A percentile compares a stretch with the other conserved stretches of the same genome.
These are phyloP conservation scores for Helicoverpa assulta DNA, from an alignment of 2,888 invertebrate genomes.

Conservation along the genomic window DNA sequence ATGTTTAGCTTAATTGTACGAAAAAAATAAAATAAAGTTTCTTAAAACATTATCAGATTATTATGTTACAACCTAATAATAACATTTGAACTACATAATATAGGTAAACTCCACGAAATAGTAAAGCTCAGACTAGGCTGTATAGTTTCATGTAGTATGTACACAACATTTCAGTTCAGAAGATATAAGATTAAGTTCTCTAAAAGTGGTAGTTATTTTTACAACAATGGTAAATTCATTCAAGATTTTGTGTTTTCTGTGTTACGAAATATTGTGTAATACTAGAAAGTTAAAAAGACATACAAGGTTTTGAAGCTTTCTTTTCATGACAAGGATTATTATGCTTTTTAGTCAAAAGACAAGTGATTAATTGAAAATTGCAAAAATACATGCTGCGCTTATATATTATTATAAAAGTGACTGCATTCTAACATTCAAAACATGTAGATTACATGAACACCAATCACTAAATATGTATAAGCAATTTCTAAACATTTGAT, in stretches of 20 bases:
- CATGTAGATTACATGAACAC: constrained; percentile 39
- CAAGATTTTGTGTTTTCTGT: neutral
- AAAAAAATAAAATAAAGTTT: too few species aligned
- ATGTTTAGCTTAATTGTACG: too few species aligned
- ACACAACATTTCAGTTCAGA: constrained; percentile 14
- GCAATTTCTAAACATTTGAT: constrained; percentile 40
- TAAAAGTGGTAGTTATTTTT: neutral
- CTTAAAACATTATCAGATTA: too few species aligned
- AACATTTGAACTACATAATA: constrained; percentile 42
- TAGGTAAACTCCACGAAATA: constrained; percentile 20
- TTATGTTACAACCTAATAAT: too few species aligned
- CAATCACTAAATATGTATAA: constrained; percentile 34
- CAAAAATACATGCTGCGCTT: constrained; percentile 23
- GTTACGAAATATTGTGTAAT: constrained; percentile 14
- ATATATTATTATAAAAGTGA: constrained; percentile 8
- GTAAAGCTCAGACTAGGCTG: constrained; percentile 38
- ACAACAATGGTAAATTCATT: neutral
- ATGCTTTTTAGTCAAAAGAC: constrained; percentile 26
- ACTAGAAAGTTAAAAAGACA: constrained; percentile 9
- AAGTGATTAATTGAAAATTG: constrained; percentile 17
- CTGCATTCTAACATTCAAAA: constrained; percentile 43
- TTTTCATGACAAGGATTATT: constrained; percentile 14
- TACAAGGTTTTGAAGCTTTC: constrained; percentile 13
- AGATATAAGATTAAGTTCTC: neutral
- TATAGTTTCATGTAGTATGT: constrained; percentile 18